Evolutionary conservation across 2,797 vertebrate genomes (phyloP).

Genomic region (Siniperca obscura): DNA sequence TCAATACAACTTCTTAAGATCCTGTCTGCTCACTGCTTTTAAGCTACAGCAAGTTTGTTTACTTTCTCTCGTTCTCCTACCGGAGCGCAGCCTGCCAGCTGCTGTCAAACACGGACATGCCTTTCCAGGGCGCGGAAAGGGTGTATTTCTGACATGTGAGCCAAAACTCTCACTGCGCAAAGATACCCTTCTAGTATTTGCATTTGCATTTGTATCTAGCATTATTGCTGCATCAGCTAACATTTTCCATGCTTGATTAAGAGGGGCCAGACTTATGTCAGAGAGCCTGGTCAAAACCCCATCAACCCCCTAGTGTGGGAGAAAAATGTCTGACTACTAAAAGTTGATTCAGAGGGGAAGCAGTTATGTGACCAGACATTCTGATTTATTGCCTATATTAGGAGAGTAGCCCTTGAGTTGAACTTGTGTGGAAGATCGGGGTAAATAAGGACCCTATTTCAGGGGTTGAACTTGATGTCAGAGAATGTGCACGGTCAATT

Average conservation of each 20-base stretch:
- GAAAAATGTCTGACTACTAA: slow-evolving; percentile 45
- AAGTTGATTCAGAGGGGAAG: slow-evolving; percentile 57
- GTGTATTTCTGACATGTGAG: background rate
- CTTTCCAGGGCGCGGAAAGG: background rate
- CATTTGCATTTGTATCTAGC: background rate
- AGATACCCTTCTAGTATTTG: background rate
- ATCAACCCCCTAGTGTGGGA: slow-evolving; percentile 22
- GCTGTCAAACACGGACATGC: background rate
- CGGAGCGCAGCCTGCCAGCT: slow-evolving; percentile 1
- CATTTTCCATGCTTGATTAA: background rate
- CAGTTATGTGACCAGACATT: slow-evolving; percentile 65
- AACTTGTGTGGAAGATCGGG: slow-evolving; percentile 67
- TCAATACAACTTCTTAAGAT: background rate
- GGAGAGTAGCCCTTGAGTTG: slow-evolving; percentile 66
- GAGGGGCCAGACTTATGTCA: slow-evolving; percentile 23
- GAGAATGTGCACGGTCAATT: slow-evolving; percentile 72
- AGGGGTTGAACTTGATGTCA: slow-evolving; percentile 59
- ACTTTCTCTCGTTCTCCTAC: background rate
- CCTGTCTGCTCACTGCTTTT: too few relatives aligned
- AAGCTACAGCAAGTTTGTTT: background rate
- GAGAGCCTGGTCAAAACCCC: slow-evolving; percentile 19
- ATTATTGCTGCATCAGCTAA: background rate
- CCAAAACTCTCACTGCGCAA: background rate
- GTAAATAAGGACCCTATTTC: slow-evolving; percentile 69
- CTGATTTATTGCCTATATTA: slow-evolving; percentile 81